phyloP scores from a whole-genome alignment of 2,888 invertebrate genomes.

The Neria commutata region DNA sequence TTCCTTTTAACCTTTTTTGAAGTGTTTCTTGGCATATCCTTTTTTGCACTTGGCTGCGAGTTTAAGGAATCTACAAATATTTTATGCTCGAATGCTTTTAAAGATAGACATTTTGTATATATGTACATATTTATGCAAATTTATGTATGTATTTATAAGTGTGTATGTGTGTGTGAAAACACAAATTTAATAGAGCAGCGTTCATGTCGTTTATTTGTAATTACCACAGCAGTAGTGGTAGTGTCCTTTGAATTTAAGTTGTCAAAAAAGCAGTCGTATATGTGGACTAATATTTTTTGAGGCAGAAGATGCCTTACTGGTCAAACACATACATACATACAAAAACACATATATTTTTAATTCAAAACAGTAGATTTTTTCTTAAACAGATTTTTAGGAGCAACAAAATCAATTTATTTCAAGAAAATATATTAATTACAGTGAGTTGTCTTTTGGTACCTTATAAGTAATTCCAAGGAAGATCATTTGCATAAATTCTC shows the following conservation, averaged over 20 bases:
- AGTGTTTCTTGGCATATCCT: neutral
- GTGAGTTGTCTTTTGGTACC: too few relatives aligned
- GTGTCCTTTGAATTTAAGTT: too few relatives aligned
- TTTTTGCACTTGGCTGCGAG: neutral
- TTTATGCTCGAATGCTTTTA: slow-evolving; percentile 46
- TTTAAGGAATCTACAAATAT: slow-evolving; percentile 36
- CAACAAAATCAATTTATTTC: too few relatives aligned
- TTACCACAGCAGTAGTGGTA: slow-evolving; percentile 17
- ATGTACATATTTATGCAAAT: neutral
- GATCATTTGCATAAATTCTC: too few relatives aligned
- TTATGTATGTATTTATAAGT: neutral
- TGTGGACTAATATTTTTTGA: slow-evolving; percentile 24
- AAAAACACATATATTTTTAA: too few relatives aligned
- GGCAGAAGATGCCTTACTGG: slow-evolving; percentile 11
- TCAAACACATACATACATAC: neutral
- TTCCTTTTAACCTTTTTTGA: too few relatives aligned
- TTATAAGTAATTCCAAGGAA: too few relatives aligned
- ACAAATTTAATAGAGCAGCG: slow-evolving; percentile 3
- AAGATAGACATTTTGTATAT: slow-evolving; percentile 28
- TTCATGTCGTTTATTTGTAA: slow-evolving; percentile 27
- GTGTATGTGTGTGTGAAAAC: neutral
- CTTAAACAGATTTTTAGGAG: too few relatives aligned
- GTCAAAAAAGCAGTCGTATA: neutral
- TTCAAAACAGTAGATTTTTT: too few relatives aligned
- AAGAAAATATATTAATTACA: too few relatives aligned